A percentile compares a stretch with the other conserved stretches of the same genome.
These are phyloP conservation scores for Aurelia aurita complex sp. Pacific DNA, from an alignment of 30 jellyfish, hydroid and myxozoan genomes.

Conservation along the genomic window DNA sequence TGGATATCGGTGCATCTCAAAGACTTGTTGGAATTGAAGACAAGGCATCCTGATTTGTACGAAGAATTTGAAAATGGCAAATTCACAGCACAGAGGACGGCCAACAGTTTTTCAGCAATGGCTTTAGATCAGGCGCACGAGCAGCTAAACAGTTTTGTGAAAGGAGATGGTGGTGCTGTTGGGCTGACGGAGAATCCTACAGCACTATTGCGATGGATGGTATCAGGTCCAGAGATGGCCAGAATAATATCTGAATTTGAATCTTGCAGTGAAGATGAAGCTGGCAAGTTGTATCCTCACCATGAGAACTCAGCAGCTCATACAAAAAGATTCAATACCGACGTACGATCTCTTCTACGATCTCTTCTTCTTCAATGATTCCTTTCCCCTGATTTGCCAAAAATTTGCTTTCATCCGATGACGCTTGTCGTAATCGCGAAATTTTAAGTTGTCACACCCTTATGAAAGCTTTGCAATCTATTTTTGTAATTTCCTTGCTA, in stretches of 20 bases:
- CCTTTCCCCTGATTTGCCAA: too few species aligned
- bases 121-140: slow-evolving; percentile 55
- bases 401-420: too few species aligned
- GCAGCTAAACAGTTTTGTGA: slow-evolving; percentile 30
- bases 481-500: too few species aligned
- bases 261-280: neutral
- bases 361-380: too few species aligned
- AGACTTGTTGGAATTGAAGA: slow-evolving; percentile 6
- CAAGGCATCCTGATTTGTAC: slow-evolving; percentile 17
- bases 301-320: slow-evolving; percentile 17
- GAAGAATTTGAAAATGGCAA: slow-evolving; percentile 13
- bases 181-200: slow-evolving; percentile 44
- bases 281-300: neutral
- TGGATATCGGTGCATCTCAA: slow-evolving; percentile 43
- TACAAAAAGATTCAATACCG: neutral
- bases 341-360: neutral
- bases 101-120: slow-evolving; percentile 26
- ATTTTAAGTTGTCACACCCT: too few species aligned
- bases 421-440: too few species aligned
- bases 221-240: slow-evolving; percentile 49
- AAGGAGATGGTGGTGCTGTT: slow-evolving; percentile 59
- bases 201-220: slow-evolving; percentile 53
- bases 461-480: too few species aligned
- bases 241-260: neutral
- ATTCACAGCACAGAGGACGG: slow-evolving; percentile 17